Evolutionary conservation across 2,888 invertebrate species (phyloP), one percentile per base, ranked within the genome.

Genomic region (Xylota sylvarum): DNA sequence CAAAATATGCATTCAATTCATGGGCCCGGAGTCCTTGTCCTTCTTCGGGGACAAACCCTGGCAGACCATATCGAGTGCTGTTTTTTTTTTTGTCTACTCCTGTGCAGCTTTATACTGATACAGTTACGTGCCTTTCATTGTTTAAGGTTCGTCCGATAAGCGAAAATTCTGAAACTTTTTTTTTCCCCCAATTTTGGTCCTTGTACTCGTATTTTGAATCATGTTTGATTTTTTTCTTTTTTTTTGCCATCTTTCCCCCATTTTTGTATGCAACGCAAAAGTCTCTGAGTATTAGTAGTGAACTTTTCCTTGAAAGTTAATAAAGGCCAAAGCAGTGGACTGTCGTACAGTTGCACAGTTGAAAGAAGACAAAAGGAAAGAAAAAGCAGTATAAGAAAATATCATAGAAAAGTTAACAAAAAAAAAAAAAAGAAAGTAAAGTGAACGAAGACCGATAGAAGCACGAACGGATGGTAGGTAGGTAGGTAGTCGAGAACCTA

Each of bases 291-390:
- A 12, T 19, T 32, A 46, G 23, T 32, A 46, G 23, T 43, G 32
- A 74, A 85, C 30, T 52, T 62, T 72, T 70, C 55, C 70, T 50
- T 62, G 35, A 40, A 79, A 79, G 64, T 79, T 70, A 74, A 48
- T 74, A 50, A 74, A 70, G 65, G 70, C 80, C 58, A 80, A 27
- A 35, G 46, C 19, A 50, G 65, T 73, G 69, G 48, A 69, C 55
- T 65, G 32, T 65, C 69, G 52, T 35, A 56, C 80, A 80, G 52
- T 70, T 58, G 69, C 70, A 80, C 17, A 46, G 19, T n/a, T n/a
- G n/a, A n/a, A n/a, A 43, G 19, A 70, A 14, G 50, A 76, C 78
- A 74, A 73, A 70, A 70, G 58, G 4, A 58, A 72, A 52, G 14
- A 50, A 52, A 35, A 27, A 58, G 2, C 17, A 3, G 30, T 37